Evolutionary conservation across 2,888 invertebrate genomes (phyloP), one percentile per base, ranked within the genome.

Genomic region (Tridacna crocea): DNA sequence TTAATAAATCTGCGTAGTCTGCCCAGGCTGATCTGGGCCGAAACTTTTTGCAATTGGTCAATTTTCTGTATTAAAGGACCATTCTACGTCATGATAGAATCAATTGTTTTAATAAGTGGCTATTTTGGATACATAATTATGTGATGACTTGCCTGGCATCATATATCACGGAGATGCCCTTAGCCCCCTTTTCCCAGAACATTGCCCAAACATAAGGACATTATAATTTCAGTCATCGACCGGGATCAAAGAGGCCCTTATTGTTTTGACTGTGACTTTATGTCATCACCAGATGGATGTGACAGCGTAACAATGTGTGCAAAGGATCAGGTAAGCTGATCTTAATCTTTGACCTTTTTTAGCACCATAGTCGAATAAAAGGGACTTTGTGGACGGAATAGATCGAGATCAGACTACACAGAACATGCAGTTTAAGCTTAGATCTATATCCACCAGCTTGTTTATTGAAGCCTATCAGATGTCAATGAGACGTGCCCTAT

Each of bases 171-270:
- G 51, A 51, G n/a, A n/a, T n/a, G n/a, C n/a, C n/a, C n/a, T n/a
- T n/a, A n/a, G n/a, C n/a, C n/a, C n/a, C n/a, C n/a, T n/a, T n/a
- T n/a, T n/a, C n/a, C n/a, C n/a, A n/a, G n/a, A n/a, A n/a, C n/a
- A n/a, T n/a, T n/a, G n/a, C n/a, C n/a, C 51, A 15, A 13, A 13
- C 11, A 11, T 15, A 51, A 13, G 15, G 12, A 51, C 51, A 36
- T 36, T 36, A 6, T 61, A 13, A 61, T 68, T 68, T n/a, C 24
- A 70, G 70, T 15, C 15, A 2, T 47, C 19, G 51, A 48, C 10
- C n/a, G 17, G n/a, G 61, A 61, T 22, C 61, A 61, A 61, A 61
- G 61, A 24, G 61, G 61, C 4, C 61, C 61, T 2, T 61, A 61
- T 24, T 61, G 61, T 13, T 61, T 61, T 10, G 4, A 17, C 2